A percentile compares a stretch with the other conserved stretches of the same genome.
Evolutionary conservation across 2,797 vertebrate species (phyloP).

Genomic region (Coreius guichenoti): DNA sequence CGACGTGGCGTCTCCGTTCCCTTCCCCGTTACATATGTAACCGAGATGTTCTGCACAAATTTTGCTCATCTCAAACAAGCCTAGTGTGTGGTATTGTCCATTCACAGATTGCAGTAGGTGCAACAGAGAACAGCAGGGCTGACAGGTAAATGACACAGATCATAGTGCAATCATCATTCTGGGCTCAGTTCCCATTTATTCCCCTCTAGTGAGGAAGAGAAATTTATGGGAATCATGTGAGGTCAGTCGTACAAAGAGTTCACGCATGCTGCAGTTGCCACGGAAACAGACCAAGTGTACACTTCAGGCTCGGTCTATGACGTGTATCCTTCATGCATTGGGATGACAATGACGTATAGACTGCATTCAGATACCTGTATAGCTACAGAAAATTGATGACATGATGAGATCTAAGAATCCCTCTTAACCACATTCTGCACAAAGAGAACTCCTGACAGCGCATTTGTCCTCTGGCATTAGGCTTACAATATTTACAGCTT

Average conservation of each 20-base stretch:
- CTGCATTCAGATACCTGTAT: background rate
- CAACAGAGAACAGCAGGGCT: slow-evolving; percentile 17
- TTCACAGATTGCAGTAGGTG: background rate
- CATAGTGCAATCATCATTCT: background rate
- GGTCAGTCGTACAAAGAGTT: slow-evolving; percentile 22
- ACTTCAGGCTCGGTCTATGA: background rate
- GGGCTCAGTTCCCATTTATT: slow-evolving; percentile 19
- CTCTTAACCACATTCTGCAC: background rate
- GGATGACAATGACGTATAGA: background rate
- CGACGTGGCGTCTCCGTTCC: too few species aligned
- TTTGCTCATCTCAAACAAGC: too few species aligned
- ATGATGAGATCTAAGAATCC: slow-evolving; percentile 10
- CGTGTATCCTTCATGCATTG: slow-evolving; percentile 10
- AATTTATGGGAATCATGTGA: slow-evolving; percentile 37
- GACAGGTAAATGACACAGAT: slow-evolving; percentile 22
- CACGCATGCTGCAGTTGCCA: slow-evolving; percentile 27
- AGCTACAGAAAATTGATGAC: background rate
- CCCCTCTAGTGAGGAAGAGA: background rate
- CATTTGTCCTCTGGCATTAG: slow-evolving; percentile 6
- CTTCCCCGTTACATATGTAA: too few species aligned
- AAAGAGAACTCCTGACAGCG: background rate
- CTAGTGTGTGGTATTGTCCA: background rate
- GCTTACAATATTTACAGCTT: background rate
- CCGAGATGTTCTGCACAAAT: too few species aligned
- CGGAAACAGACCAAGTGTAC: slow-evolving; percentile 10